Evolutionary conservation across 2,113 vertebrate species (phyloP), one percentile per base, ranked within the genome.

Genomic region (Anguilla japonica): DNA sequence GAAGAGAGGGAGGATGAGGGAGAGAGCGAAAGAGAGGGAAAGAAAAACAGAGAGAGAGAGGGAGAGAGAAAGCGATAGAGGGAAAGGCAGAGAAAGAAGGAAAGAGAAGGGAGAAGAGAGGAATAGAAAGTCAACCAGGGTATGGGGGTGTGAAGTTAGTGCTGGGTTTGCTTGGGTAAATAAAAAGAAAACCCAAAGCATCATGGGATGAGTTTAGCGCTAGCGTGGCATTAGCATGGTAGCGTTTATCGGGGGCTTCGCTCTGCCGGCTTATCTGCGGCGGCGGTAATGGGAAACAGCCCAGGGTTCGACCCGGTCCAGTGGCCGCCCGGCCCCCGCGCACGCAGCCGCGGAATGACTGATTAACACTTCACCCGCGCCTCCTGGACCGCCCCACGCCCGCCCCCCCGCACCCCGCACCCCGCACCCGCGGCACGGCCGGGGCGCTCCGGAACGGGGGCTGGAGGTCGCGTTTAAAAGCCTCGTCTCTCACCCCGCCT

Each of bases 101-200:
- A 22, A 29, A 56, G 82, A 56, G 34, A 14, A 29, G 43, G 11
- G 46, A 57, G 29, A 4, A 82, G 50, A n/a, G 41, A 34, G 39
- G n/a, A 67, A 79, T 18, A 81, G 34, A 9, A n/a, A 8, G 50
- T 63, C 14, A 63, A 63, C 4, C 60, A 63, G 60, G 20, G 60
- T 1, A 3, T 22, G 20, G 22, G 0, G 83, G 87, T 88, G 87
- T 81, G 86, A 87, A 86, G 83, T 85, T 87, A 91, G 86, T 50
- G 86, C 75, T 85, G 87, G 88, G 85, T 88, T 88, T 88, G 84
- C 40, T 81, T n/a, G 41, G 81, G 87, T 87, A 82, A 89, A 83
- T 83, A 63, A 85, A 83, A 83, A 14, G 88, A 86, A 89, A 82
- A 85, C 85, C 83, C 87, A 88, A 89, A 78, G 86, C 57, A 79